These are phyloP conservation scores for Phenganax subtilis DNA, from an alignment of 92 coral and sea anemone genomes.

Conservation along the genomic window DNA sequence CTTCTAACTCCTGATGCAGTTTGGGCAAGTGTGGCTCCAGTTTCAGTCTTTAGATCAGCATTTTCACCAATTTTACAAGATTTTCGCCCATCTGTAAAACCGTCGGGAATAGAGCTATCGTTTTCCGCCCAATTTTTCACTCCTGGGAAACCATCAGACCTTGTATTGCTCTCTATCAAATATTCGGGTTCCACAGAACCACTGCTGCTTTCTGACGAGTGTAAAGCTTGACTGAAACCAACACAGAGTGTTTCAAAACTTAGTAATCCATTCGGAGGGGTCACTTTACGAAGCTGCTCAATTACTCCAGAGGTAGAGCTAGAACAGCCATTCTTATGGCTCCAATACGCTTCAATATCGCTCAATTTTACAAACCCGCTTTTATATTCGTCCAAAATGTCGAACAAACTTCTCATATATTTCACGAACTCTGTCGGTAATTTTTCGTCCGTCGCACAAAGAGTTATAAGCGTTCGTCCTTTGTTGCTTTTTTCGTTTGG, in stretches of 20 bases:
- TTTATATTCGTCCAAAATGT: conserved; percentile 71
- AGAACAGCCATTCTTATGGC: conserved; percentile 42
- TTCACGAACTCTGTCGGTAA: conserved; percentile 81
- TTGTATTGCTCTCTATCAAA: too few species aligned
- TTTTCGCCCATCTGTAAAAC: too few species aligned
- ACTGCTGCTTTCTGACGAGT: conserved; percentile 19
- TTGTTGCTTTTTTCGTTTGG: conserved; percentile 11
- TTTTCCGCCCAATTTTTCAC: too few species aligned
- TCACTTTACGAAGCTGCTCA: conserved; percentile 62
- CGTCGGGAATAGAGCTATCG: too few species aligned
- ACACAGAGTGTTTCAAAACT: conserved; percentile 76
- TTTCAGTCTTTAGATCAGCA: background rate
- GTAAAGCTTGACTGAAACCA: conserved; percentile 70
- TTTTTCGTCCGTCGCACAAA: conserved; percentile 47
- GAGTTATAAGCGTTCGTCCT: conserved; percentile 27
- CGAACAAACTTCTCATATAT: conserved; percentile 75
- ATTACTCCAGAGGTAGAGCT: conserved; percentile 47
- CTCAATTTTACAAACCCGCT: conserved; percentile 66
- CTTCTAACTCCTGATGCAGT: too few species aligned
- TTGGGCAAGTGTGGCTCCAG: too few species aligned
- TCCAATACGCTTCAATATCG: conserved; percentile 85
- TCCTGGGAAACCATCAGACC: too few species aligned
- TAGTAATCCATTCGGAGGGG: conserved; percentile 77
- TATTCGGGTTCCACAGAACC: background rate
- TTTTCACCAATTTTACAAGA: background rate